Base-by-base conservation (phyloP, 1,140 invertebrate genomes). In the Sycophaga agraensis region DNA sequence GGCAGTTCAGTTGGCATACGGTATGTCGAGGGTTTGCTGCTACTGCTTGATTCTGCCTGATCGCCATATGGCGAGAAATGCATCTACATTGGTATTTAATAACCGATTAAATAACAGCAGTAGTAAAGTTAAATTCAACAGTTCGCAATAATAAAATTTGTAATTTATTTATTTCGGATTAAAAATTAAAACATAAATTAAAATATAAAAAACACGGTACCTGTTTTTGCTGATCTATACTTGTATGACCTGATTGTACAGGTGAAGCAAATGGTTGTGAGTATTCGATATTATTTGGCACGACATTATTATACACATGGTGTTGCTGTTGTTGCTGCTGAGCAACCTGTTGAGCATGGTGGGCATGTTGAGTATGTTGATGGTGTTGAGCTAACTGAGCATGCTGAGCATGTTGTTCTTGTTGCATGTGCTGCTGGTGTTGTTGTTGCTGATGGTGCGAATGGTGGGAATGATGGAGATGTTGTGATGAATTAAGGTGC, bases 1-100 rank as follows among this genome's bases (percentile, higher is more conserved):
- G 77, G 77, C 51, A 79, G 57, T 51, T 77, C 73, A 2, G 71
- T 64, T 14, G 75, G 71, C 71, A 76, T 76, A 56, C 67, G 72
- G 16, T 77, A 77, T 3, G 61, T 39, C 5, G 61, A 51, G 8
- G 75, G 65, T 59, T 78, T 77, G 14, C 74, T 71, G 11, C 60
- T 58, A 14, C 74, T 71, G 11, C 60, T 61, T 6, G 67, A 61
- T 5, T 69, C 34, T 12, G 54, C 63, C 8, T 45, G 54, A 14
- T 63, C 61, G 3, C 51, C 39, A 8, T 57, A 63, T 1, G 71
- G 67, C 6, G 73, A 28, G 24, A 66, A 73, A 12, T 71, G 67
- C 37, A 76, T 60, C 39, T 73, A 69, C 9, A 62, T 9, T 34
- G 28, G 11, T 31, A 31, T 31, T 31, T 11, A n/a, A n/a, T n/a